Conservation (phyloP, 2,888 invertebrate genomes). For the Anarsia innoxiella region DNA sequence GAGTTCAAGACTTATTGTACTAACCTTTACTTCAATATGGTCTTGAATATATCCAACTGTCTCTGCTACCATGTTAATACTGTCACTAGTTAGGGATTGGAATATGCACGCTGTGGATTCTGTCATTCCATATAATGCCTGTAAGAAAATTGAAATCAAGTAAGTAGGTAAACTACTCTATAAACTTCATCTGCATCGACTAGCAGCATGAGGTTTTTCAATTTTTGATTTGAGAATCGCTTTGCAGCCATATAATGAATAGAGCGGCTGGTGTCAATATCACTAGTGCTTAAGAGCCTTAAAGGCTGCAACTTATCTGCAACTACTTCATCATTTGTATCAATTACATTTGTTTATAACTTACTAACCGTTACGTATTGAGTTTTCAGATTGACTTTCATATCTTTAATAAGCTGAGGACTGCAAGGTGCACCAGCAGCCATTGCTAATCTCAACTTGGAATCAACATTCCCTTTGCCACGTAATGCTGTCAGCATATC, state of each 20-base stretch:
- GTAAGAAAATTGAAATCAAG: constrained; percentile 16
- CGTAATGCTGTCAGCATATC: constrained; percentile 76
- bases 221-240: no score
- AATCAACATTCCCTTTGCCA: constrained; percentile 50
- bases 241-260: no score
- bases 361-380: constrained; percentile 50
- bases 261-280: no score
- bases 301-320: no score
- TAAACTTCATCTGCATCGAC: no score
- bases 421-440: constrained; percentile 87
- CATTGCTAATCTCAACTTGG: constrained; percentile 68
- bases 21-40: constrained; percentile 77
- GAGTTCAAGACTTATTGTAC: no score
- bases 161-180: no score
- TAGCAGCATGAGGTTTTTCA: no score
- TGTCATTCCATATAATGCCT: constrained; percentile 79
- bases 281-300: no score
- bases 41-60: constrained; percentile 78
- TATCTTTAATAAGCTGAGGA: constrained; percentile 75
- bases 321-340: no score
- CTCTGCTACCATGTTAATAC: constrained; percentile 60
- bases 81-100: constrained; percentile 71
- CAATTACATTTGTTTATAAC: no score
- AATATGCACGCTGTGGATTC: constrained; percentile 77
- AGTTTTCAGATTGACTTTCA: constrained; percentile 65